Conservation (phyloP, 1,140 invertebrate genomes). For the Mya arenaria region DNA sequence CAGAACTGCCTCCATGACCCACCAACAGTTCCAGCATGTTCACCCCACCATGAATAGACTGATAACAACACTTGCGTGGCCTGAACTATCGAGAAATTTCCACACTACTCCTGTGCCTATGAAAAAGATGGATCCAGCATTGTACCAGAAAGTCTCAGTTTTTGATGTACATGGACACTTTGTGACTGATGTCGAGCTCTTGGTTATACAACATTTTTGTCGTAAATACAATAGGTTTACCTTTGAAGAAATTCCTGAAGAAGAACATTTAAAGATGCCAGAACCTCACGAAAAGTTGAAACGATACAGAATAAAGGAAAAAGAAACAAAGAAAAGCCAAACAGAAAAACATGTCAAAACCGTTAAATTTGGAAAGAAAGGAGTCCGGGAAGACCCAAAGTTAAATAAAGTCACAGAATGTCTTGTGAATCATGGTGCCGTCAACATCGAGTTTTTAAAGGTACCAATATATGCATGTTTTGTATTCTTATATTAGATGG, state of each 20-base stretch:
- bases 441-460: not conserved
- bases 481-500: no score
- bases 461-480: no score
- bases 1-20: no score
- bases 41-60: no score
- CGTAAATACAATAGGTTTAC: not conserved
- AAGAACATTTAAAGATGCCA: not conserved
- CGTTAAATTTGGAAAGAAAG: not conserved
- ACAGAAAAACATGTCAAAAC: not conserved
- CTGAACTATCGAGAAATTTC: not conserved
- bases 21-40: no score
- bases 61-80: no score
- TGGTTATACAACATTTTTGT: slow-evolving; percentile 21
- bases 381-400: not conserved
- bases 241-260: slow-evolving; percentile 3
- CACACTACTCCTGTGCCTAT: not conserved
- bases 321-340: not conserved
- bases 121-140: slow-evolving; percentile 12
- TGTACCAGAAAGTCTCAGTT: slow-evolving; percentile 1
- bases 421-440: not conserved
- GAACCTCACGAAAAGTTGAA: no score
- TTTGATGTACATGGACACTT: slow-evolving; percentile 8
- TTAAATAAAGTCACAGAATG: not conserved
- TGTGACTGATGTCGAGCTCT: slow-evolving; percentile 4
- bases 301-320: not conserved